Conservation (phyloP, 1,140 invertebrate genomes). For the Sweltsa coloradensis region DNA sequence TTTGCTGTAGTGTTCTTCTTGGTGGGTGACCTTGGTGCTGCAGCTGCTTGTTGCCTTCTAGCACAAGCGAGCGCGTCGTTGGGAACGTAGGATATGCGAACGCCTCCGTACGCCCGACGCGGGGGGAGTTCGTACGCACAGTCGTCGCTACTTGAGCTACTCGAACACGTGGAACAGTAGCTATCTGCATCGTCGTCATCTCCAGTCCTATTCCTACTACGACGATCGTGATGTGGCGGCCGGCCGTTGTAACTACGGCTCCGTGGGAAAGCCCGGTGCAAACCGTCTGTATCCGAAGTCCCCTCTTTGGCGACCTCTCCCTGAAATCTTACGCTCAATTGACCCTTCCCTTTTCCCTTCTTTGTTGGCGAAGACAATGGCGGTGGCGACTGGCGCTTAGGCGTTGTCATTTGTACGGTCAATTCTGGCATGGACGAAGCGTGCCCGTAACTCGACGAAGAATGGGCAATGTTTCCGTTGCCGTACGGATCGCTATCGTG, state of each 20-base stretch:
- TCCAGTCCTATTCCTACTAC: not conserved
- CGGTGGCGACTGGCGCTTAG: constrained; percentile 17
- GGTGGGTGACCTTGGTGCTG: constrained; percentile 25
- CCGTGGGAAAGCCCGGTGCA: constrained; percentile 26
- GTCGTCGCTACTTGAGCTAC: constrained; percentile 68
- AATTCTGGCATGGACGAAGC: constrained; percentile 56
- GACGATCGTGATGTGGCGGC: constrained; percentile 16
- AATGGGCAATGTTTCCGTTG: too few relatives aligned
- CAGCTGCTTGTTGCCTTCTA: constrained; percentile 41
- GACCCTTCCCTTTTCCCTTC: constrained; percentile 18
- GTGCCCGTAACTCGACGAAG: constrained; percentile 26
- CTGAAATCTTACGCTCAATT: constrained; percentile 48
- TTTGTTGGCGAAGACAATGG: constrained; percentile 20
- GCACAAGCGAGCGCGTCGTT: constrained; percentile 75
- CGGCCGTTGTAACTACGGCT: constrained; percentile 29
- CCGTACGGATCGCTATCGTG: too few relatives aligned
- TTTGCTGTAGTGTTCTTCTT: constrained; percentile 23
- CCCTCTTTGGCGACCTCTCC: constrained; percentile 41
- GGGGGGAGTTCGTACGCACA: constrained; percentile 70
- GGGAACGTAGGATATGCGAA: constrained; percentile 77
- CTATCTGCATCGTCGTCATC: constrained; percentile 43
- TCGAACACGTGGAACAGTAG: constrained; percentile 78
- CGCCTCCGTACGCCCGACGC: constrained; percentile 68
- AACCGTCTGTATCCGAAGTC: too few relatives aligned
- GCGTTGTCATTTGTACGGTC: constrained; percentile 24